A percentile compares a stretch with the other conserved stretches of the same genome.
phyloP scores from a whole-genome alignment of 1,140 invertebrate species.

The Lerema accius region DNA sequence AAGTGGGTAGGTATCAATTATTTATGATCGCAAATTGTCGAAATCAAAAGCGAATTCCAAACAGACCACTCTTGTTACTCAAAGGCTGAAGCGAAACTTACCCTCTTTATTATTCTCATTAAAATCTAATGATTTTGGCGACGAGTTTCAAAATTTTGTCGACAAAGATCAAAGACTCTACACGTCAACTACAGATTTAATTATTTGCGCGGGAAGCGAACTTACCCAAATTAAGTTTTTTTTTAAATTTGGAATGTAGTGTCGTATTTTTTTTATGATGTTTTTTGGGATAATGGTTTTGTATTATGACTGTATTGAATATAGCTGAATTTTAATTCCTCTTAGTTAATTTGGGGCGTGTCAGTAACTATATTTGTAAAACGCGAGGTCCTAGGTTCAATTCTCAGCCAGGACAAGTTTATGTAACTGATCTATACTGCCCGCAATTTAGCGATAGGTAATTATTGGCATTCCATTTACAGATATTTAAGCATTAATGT shows the following conservation, averaged over 20 bases:
- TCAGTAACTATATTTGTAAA: too few relatives aligned
- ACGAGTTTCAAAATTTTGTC: constrained; percentile 20
- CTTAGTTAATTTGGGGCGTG: too few relatives aligned
- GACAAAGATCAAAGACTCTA: constrained; percentile 11
- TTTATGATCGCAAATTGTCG: not conserved
- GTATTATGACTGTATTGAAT: too few relatives aligned
- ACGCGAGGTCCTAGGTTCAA: too few relatives aligned
- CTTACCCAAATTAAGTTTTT: not conserved
- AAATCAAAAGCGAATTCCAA: not conserved
- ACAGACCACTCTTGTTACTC: not conserved
- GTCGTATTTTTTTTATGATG: too few relatives aligned
- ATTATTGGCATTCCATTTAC: too few relatives aligned
- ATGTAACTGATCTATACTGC: too few relatives aligned
- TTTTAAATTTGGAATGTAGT: not conserved
- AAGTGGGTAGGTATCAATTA: not conserved
- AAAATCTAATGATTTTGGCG: constrained; percentile 26
- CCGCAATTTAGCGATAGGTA: too few relatives aligned
- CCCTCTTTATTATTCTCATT: constrained; percentile 22
- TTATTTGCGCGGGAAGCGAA: not conserved
- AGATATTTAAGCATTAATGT: too few relatives aligned
- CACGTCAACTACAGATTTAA: constrained; percentile 1
- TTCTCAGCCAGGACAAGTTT: too few relatives aligned
- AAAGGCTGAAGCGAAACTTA: not conserved
- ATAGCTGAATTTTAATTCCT: too few relatives aligned
- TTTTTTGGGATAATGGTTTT: too few relatives aligned